Conservation (phyloP, 2,113 vertebrate species). For the Epinephelus moara region DNA sequence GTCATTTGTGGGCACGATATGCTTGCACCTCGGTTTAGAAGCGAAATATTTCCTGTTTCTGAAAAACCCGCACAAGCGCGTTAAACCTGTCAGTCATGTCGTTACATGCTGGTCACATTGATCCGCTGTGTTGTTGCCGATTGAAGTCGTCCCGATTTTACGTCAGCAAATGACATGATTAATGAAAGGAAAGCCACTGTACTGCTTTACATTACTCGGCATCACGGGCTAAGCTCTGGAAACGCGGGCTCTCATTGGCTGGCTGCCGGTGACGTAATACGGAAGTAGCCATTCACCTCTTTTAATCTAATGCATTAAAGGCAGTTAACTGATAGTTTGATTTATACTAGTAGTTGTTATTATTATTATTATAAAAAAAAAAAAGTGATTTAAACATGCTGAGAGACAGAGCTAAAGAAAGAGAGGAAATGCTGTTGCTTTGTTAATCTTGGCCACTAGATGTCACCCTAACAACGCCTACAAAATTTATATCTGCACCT, state of each 20-base stretch:
- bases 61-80: not conserved
- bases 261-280: conserved; percentile 48
- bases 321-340: not conserved
- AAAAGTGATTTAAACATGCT: not conserved
- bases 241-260: conserved; percentile 59
- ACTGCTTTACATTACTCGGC: conserved; percentile 48
- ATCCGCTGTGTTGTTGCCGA: not conserved
- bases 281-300: conserved; percentile 22
- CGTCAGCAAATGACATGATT: conserved; percentile 17
- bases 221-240: conserved; percentile 38
- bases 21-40: conserved; percentile 15
- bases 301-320: not conserved
- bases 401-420: rapidly evolving
- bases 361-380: not conserved
- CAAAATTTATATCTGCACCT: not conserved
- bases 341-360: not conserved
- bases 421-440: not conserved
- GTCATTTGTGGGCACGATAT: conserved; percentile 51
- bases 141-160: not conserved
- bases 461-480: conserved; percentile 25
- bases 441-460: conserved; percentile 33
- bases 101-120: not conserved
- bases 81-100: conserved; percentile 12
- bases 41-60: conserved; percentile 1
- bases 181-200: not conserved